These are phyloP conservation scores for Thunnus maccoyii DNA, from an alignment of 2,113 vertebrate genomes.

Conservation along the genomic window DNA sequence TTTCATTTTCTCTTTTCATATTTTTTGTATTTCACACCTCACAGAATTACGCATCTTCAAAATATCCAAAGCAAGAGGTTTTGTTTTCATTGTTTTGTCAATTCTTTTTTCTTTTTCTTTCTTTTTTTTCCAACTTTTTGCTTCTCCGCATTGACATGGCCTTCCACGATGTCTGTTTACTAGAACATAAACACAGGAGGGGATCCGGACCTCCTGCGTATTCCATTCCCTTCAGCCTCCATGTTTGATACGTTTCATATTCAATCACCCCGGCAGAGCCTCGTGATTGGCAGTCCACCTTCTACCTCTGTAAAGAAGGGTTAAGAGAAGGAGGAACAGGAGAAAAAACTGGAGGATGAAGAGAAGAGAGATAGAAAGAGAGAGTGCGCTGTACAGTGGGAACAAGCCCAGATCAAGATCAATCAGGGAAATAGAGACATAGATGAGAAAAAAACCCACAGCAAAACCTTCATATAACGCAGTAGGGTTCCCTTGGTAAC, in stretches of 20 bases:
- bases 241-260: slow-evolving; percentile 60
- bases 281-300: slow-evolving; percentile 74
- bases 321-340: slow-evolving; percentile 60
- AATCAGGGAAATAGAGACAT: slow-evolving; percentile 77
- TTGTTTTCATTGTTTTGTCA: slow-evolving; percentile 73
- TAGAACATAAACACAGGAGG: slow-evolving; percentile 86
- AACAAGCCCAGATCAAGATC: slow-evolving; percentile 79
- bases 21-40: slow-evolving; percentile 73
- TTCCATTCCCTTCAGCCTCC: slow-evolving; percentile 80
- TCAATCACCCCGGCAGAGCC: slow-evolving; percentile 70
- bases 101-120: slow-evolving; percentile 52
- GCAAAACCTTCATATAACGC: slow-evolving; percentile 98
- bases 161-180: slow-evolving; percentile 83
- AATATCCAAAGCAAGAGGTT: slow-evolving; percentile 80
- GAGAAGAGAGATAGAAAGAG: slow-evolving; percentile 72
- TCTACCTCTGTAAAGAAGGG: slow-evolving; percentile 72
- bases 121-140: slow-evolving; percentile 72
- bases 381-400: slow-evolving; percentile 81
- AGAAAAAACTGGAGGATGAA: slow-evolving; percentile 68
- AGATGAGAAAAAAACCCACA: slow-evolving; percentile 67
- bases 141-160: slow-evolving; percentile 81
- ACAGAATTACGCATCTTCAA: slow-evolving; percentile 74
- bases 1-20: slow-evolving; percentile 61
- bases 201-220: slow-evolving; percentile 72
- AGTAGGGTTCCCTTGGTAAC: slow-evolving; percentile 99